Evolutionary conservation across 2,113 vertebrate genomes (phyloP).

Genomic region (Synchiropus splendidus): DNA sequence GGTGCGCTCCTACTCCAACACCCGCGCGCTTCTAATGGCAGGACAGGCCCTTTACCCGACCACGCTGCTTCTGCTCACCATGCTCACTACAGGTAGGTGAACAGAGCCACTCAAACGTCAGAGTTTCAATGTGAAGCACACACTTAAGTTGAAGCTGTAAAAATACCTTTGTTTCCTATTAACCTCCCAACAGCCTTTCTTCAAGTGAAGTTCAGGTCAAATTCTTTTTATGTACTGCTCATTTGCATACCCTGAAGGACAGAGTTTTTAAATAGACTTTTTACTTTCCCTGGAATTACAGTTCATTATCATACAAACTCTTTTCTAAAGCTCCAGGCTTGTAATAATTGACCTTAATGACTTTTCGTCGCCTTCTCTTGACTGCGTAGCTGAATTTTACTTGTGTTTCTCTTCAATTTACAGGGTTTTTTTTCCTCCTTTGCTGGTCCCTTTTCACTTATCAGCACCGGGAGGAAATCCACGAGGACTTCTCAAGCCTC

Average conservation of each 20-base stretch:
- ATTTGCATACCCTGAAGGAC: conserved; percentile 28
- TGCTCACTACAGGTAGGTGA: conserved; percentile 64
- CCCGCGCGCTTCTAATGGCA: conserved; percentile 58
- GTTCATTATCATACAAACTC: conserved; percentile 41
- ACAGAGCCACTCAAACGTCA: background rate
- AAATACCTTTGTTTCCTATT: conserved; percentile 6
- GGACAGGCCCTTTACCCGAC: conserved; percentile 62
- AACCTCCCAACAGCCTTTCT: conserved; percentile 25
- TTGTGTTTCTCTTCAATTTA: conserved; percentile 5
- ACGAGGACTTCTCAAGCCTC: conserved; percentile 42
- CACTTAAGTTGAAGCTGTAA: background rate
- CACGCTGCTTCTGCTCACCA: conserved; percentile 64
- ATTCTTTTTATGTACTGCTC: conserved; percentile 14
- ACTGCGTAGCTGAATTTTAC: conserved; percentile 17
- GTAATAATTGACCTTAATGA: conserved; percentile 35
- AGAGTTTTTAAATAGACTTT: conserved; percentile 25
- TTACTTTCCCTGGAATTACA: conserved; percentile 27
- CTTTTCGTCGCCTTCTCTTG: conserved; percentile 5
- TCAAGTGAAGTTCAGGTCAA: conserved; percentile 23
- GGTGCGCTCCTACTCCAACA: conserved; percentile 65
- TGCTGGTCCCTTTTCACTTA: conserved; percentile 68
- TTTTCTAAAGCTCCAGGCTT: conserved; percentile 26
- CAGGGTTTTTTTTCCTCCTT: conserved; percentile 71
- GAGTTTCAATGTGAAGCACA: conserved; percentile 3
- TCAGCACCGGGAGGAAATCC: conserved; percentile 58